Base-by-base conservation (phyloP, 2,888 invertebrate species). In the Diachrysia chrysitis region DNA sequence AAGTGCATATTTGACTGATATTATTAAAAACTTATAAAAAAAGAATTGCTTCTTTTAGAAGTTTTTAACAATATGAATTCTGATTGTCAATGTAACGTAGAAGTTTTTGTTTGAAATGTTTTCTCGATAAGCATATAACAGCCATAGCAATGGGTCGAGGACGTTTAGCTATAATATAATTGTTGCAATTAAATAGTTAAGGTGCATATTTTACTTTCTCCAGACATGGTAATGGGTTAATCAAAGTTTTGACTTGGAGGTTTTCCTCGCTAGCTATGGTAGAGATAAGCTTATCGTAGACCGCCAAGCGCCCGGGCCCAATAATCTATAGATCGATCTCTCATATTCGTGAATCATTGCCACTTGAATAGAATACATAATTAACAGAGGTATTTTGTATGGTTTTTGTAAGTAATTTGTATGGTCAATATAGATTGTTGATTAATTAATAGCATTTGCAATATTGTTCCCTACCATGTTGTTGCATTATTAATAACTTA, bases 211-310 rank as follows among this genome's bases (percentile, higher is more conserved):
- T n/a, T 42, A 66, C 64, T 71, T 57, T 56, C 53, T 35, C 32
- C 23, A 61, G 25, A 61, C 60, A n/a, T 56, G 42, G 48, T 32
- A 32, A 32, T 5, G 32, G 32, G 51, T 53, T 53, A 55, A 61
- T 67, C 63, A 55, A 63, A 53, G 14, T 51, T 69, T 69, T 64
- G 66, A 60, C 59, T 58, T 25, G 55, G 61, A 66, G 58, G 64
- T 63, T 71, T 68, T 65, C 65, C 63, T 69, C 72, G 74, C 71
- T 69, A 73, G 78, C 78, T 79, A 81, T 79, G 69, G 73, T 75
- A 79, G 76, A 73, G 65, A 63, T 79, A 80, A 61, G 78, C 80
- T 80, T 79, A 75, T 72, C 79, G 82, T 80, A 83, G 82, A 54
- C 58, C 66, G 53, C 61, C 58, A 58, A 42, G 35, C 64, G 75